Conservation (phyloP, 2,797 vertebrate genomes). For the Argya squamiceps region DNA sequence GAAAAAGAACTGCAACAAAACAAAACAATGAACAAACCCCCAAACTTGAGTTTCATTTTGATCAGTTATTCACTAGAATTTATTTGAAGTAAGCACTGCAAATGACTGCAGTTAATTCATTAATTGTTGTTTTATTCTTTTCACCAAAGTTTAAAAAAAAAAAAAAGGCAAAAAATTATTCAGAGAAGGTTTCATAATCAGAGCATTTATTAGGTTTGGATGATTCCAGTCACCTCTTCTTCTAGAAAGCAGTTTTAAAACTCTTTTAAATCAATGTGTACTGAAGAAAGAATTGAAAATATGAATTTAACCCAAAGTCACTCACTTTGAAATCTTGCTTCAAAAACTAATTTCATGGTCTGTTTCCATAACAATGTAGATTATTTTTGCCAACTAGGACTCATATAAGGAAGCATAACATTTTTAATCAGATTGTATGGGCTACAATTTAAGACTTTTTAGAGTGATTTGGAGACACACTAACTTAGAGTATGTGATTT, state of each 20-base stretch:
- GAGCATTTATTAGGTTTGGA: neutral
- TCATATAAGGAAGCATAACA: neutral
- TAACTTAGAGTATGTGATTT: neutral
- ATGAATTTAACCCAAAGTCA: neutral
- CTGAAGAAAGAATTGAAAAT: neutral
- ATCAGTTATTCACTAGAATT: neutral
- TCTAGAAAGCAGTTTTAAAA: neutral
- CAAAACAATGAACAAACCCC: rapidly evolving
- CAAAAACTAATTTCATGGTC: conserved; percentile 26
- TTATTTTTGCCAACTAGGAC: conserved; percentile 4
- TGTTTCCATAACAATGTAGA: neutral
- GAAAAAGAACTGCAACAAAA: neutral
- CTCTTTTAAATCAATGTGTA: neutral
- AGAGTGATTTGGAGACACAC: neutral
- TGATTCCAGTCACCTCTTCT: neutral
- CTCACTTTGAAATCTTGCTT: conserved; percentile 6
- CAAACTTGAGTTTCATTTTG: neutral
- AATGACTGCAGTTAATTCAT: neutral
- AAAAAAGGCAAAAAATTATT: neutral
- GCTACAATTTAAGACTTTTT: neutral
- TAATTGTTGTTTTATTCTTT: neutral
- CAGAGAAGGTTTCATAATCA: neutral
- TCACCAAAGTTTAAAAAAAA: neutral
- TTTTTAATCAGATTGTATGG: conserved; percentile 19
- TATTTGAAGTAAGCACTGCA: neutral